Evolutionary conservation across 1,140 invertebrate genomes (phyloP), one percentile per base, ranked within the genome.

Genomic region (Akabosia matsudoensis): DNA sequence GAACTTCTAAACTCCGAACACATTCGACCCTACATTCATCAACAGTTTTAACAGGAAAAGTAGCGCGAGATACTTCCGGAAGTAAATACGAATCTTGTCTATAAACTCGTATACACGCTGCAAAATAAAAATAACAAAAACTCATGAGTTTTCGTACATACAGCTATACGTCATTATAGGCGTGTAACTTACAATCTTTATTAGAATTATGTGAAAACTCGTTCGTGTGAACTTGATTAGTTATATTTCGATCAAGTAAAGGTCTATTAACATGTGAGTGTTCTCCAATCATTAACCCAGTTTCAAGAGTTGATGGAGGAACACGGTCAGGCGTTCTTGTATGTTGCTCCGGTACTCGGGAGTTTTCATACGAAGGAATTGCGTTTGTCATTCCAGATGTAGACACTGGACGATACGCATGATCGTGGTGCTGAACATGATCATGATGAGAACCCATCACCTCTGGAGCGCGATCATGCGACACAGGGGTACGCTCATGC

Each of bases 11-110:
- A 37, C 76, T 74, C 56, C 78, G 16, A 0, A 81, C n/a, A 45
- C 80, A 81, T 31, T 81, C 80, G 0, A 79, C 37, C 24, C 77
- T 75, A 45, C 80, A 81, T 54, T 81, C 80, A n/a, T 81, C 78
- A 13, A 81, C 16, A 0, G 76, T 81, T 30, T 81, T 81, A 0
- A 79, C 79, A 0, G 80, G 80, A 45, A 81, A 81, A 28, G 76
- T 74, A 1, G 80, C 80, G 34, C 80, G 33, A 3, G 75, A 64
- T n/a, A 56, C 64, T 71, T 72, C 33, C 0, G 76, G 76, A 13
- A 74, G 71, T 1, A 81, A 64, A 33, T 74, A 79, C 14, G 33
- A 34, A 24, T 81, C 80, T 70, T 76, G 74, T 30, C 75, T 70
- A 18, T 77, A 45, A 22, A 70, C 73, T 13, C 79, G 54, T 4